A percentile compares a stretch with the other conserved stretches of the same genome.
phyloP scores from a whole-genome alignment of 2,888 invertebrate genomes.

The Ennomos erosarius region DNA sequence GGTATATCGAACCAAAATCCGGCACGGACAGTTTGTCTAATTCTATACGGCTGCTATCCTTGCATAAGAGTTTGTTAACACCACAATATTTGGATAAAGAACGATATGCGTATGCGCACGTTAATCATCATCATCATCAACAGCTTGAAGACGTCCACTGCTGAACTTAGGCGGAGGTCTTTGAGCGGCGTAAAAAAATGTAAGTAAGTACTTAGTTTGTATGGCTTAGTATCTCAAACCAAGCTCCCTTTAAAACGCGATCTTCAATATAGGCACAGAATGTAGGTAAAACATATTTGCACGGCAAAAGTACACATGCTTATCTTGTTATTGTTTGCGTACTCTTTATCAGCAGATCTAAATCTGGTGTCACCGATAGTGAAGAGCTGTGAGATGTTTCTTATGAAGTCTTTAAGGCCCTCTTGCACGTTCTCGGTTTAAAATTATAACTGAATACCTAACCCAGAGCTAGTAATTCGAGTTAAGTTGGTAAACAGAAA shows the following conservation, averaged over 20 bases:
- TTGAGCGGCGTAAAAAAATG: too few species aligned
- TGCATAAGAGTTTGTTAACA: conserved; percentile 8
- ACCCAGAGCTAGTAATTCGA: too few species aligned
- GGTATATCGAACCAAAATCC: conserved; percentile 29
- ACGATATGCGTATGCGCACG: too few species aligned
- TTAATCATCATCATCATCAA: too few species aligned
- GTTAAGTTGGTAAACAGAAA: too few species aligned
- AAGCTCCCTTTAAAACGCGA: neutral
- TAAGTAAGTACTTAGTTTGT: too few species aligned
- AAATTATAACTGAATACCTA: too few species aligned
- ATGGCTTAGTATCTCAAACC: neutral
- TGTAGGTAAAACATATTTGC: conserved; percentile 16
- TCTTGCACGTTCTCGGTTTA: too few species aligned
- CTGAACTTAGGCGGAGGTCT: too few species aligned
- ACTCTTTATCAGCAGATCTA: conserved; percentile 13
- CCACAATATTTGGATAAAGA: too few species aligned
- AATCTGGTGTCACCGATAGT: conserved; percentile 14
- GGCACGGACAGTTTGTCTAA: conserved; percentile 21
- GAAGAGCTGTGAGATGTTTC: conserved; percentile 3
- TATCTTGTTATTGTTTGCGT: conserved; percentile 16
- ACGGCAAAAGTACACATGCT: conserved; percentile 1
- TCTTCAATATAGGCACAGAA: neutral
- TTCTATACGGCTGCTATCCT: conserved; percentile 21
- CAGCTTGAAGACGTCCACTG: too few species aligned
- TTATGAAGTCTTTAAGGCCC: conserved; percentile 4